Conservation (phyloP, 1,140 invertebrate species). For the Magallana gigas region DNA sequence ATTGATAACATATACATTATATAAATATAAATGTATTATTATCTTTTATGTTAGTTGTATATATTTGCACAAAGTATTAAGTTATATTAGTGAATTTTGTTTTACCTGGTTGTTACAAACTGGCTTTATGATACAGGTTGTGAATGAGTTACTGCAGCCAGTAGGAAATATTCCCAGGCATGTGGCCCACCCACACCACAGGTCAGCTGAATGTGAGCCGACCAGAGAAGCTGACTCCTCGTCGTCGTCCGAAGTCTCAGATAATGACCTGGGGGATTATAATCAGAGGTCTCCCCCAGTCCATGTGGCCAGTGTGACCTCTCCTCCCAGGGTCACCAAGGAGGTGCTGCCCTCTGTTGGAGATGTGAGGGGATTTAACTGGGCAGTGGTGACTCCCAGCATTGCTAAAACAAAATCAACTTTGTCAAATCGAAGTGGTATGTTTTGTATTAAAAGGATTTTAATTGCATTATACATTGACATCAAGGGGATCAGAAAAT, state of each 20-base stretch:
- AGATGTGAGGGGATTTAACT: constrained; percentile 23
- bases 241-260: background rate
- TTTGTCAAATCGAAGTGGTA: background rate
- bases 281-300: constrained; percentile 14
- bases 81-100: too few species aligned
- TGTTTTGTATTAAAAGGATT: background rate
- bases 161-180: constrained; percentile 15
- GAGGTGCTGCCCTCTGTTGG: constrained; percentile 38
- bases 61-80: too few species aligned
- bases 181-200: constrained; percentile 1
- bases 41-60: too few species aligned
- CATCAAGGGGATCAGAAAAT: too few species aligned
- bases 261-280: background rate
- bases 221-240: constrained; percentile 5
- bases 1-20: too few species aligned
- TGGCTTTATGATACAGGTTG: constrained; percentile 4
- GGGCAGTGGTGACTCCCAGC: constrained; percentile 35
- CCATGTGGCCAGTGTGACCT: constrained; percentile 16
- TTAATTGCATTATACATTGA: too few species aligned
- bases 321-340: constrained; percentile 44
- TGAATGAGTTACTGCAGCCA: constrained; percentile 48
- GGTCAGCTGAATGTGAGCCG: background rate
- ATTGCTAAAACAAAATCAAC: background rate
- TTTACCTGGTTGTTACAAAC: too few species aligned
- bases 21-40: too few species aligned